phyloP scores from a whole-genome alignment of 2,797 vertebrate species.

The Hyperoplus immaculatus region DNA sequence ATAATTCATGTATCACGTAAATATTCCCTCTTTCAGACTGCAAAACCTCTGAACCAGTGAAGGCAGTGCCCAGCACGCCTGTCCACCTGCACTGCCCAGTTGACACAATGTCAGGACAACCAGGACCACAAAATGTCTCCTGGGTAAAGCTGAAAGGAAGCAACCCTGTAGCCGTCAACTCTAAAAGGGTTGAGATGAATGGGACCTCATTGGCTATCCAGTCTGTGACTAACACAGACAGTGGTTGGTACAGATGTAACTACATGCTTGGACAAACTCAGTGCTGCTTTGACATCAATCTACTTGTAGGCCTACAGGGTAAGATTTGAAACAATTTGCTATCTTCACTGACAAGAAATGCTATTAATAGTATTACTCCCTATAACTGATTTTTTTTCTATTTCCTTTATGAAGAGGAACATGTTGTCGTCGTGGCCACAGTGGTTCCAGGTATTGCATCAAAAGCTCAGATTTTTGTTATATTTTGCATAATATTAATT shows the following conservation, averaged over 20 bases:
- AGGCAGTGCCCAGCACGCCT: neutral
- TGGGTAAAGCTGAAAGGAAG: slow-evolving; percentile 52
- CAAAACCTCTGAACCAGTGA: slow-evolving; percentile 1
- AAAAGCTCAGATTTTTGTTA: neutral
- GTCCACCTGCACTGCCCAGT: slow-evolving; percentile 46
- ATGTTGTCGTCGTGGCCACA: neutral
- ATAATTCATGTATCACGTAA: neutral
- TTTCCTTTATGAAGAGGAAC: slow-evolving; percentile 16
- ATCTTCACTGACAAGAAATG: neutral
- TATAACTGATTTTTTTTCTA: neutral
- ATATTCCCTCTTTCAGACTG: slow-evolving; percentile 67
- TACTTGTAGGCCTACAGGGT: slow-evolving; percentile 58
- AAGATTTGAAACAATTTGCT: slow-evolving; percentile 5
- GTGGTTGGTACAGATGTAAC: slow-evolving; percentile 68
- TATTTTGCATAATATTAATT: neutral
- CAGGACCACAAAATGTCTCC: slow-evolving; percentile 9
- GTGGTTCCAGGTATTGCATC: neutral
- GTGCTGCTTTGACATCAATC: slow-evolving; percentile 51
- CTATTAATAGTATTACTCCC: neutral
- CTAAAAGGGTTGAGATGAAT: neutral
- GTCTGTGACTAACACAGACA: slow-evolving; percentile 21
- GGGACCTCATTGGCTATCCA: slow-evolving; percentile 34
- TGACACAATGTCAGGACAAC: slow-evolving; percentile 1
- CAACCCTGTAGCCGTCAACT: neutral
- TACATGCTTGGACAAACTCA: slow-evolving; percentile 14